phyloP scores from a whole-genome alignment of 2,113 vertebrate genomes.

The Mesembrinibis cayennensis region DNA sequence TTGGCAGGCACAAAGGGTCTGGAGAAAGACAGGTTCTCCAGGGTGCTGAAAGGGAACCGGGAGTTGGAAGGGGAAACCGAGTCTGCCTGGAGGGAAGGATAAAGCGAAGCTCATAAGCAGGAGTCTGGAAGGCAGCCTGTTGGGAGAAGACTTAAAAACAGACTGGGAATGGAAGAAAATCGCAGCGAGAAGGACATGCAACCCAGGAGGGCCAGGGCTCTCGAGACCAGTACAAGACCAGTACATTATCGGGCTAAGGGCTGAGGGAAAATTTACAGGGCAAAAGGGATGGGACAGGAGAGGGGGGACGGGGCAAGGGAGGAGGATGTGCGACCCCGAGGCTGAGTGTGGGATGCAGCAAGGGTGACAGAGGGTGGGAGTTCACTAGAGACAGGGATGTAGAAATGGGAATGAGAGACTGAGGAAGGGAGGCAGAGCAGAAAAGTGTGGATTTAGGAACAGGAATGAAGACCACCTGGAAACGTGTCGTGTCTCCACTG shows the following conservation, averaged over 20 bases:
- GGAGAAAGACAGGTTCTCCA: background rate
- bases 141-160: background rate
- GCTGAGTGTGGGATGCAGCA: background rate
- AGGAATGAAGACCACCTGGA: background rate
- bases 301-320: background rate
- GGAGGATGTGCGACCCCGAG: fast-evolving
- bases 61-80: background rate
- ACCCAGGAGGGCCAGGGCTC: background rate
- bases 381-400: background rate
- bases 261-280: background rate
- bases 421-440: background rate
- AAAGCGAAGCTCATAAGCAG: background rate
- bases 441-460: background rate
- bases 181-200: background rate
- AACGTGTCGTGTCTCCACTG: background rate
- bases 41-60: fast-evolving
- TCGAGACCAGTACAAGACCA: background rate
- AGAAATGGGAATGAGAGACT: background rate
- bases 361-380: background rate
- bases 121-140: background rate
- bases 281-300: background rate
- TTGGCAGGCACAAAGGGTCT: background rate
- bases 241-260: background rate
- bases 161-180: background rate
- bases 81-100: background rate